phyloP scores from a whole-genome alignment of 1,140 invertebrate genomes.

The Rhagoletis zephyria region DNA sequence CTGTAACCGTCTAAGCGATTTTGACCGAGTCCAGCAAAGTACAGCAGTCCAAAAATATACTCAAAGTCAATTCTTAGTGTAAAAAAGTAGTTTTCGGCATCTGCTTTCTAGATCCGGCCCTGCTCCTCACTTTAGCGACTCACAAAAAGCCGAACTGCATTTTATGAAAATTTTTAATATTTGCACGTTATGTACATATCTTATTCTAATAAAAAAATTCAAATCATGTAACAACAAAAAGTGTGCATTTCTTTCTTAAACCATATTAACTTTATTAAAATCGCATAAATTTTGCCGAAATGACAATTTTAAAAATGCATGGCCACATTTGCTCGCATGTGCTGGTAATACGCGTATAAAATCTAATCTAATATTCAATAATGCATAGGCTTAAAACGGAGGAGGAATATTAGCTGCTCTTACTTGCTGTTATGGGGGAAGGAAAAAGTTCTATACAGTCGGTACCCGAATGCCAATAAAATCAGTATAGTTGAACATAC shows the following conservation, averaged over 20 bases:
- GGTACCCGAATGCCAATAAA: not conserved
- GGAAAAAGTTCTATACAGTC: not conserved
- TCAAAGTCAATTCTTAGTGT: too few relatives aligned
- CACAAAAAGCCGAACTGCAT: too few relatives aligned
- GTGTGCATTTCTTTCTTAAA: not conserved
- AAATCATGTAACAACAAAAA: too few relatives aligned
- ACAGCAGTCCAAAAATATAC: too few relatives aligned
- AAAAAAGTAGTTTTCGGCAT: too few relatives aligned
- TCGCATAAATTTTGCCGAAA: not conserved
- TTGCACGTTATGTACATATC: too few relatives aligned
- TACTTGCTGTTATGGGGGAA: not conserved
- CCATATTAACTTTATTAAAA: not conserved
- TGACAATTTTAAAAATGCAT: not conserved
- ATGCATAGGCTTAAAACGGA: not conserved
- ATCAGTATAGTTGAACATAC: not conserved
- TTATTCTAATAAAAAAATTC: too few relatives aligned
- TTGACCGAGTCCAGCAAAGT: too few relatives aligned
- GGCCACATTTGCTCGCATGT: not conserved
- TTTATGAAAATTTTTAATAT: too few relatives aligned
- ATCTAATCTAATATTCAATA: constrained; percentile 39
- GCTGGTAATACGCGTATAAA: not conserved
- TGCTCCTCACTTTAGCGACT: too few relatives aligned
- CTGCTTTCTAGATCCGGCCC: too few relatives aligned
- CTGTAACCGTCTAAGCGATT: too few relatives aligned
- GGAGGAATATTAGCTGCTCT: not conserved